Percentiles rank a stretch among this genome's conserved stretches.
Conservation (phyloP, 1,140 invertebrate species). For the Philotrypesis tridentata region DNA sequence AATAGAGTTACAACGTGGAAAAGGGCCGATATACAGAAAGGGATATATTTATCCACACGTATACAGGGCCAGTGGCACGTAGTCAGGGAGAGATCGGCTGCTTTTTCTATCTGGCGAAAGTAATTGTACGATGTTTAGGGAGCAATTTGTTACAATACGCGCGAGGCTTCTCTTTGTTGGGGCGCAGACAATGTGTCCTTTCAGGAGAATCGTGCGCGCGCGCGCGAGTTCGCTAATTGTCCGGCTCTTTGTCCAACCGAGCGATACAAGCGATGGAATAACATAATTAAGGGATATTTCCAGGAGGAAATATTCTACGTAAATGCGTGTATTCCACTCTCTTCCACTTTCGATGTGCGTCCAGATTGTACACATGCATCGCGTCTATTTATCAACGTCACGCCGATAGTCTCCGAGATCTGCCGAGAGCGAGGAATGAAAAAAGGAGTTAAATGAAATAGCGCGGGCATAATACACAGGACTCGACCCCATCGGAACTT, state of each 20-base stretch:
- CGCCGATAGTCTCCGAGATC: no score
- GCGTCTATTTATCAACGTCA: slow-evolving; percentile 46
- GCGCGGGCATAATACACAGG: neutral
- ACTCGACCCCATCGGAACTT: slow-evolving; percentile 11
- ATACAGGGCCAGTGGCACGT: neutral
- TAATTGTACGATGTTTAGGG: slow-evolving; percentile 43
- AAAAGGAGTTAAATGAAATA: slow-evolving; percentile 28
- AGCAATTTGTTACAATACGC: slow-evolving; percentile 45
- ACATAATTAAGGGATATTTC: neutral
- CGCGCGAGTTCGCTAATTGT: slow-evolving; percentile 33
- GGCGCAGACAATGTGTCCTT: slow-evolving; percentile 20
- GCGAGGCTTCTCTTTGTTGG: slow-evolving; percentile 22
- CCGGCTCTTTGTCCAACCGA: neutral
- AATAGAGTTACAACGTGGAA: slow-evolving; percentile 41
- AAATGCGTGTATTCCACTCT: no score
- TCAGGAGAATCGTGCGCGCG: slow-evolving; percentile 13
- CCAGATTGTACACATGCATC: no score
- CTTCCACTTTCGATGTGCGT: neutral
- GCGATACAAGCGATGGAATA: neutral
- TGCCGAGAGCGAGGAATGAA: slow-evolving; percentile 10
- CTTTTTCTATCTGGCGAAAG: slow-evolving; percentile 30
- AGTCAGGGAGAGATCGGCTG: slow-evolving; percentile 42
- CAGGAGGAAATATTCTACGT: neutral
- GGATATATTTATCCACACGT: slow-evolving; percentile 11
- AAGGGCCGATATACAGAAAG: slow-evolving; percentile 10